phyloP scores from a whole-genome alignment of 2,888 invertebrate genomes.

The Petrolisthes manimaculis region DNA sequence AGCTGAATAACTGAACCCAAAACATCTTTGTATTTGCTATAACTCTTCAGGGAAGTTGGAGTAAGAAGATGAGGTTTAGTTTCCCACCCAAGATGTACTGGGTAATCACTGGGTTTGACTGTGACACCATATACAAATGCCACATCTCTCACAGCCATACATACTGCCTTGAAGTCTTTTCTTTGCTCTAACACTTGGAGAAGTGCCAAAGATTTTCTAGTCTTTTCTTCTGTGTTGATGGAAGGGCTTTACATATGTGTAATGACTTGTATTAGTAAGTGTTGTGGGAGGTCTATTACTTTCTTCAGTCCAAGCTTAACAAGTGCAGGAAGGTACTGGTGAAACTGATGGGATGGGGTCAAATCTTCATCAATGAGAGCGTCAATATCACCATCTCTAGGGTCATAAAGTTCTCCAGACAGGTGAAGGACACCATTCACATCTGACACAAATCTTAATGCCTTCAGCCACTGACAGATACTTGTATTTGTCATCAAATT shows the following conservation, averaged over 20 bases:
- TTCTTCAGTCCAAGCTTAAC: slow-evolving; percentile 25
- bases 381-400: slow-evolving; percentile 19
- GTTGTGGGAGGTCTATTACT: slow-evolving; percentile 7
- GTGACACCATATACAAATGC: slow-evolving; percentile 35
- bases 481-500: not conserved
- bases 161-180: slow-evolving; percentile 12
- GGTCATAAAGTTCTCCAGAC: slow-evolving; percentile 32
- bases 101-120: slow-evolving; percentile 28
- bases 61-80: not conserved
- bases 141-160: slow-evolving; percentile 11
- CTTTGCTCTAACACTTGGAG: slow-evolving; percentile 20
- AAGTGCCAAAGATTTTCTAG: slow-evolving; percentile 21
- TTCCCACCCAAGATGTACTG: slow-evolving; percentile 9
- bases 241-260: not conserved
- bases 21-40: slow-evolving; percentile 16
- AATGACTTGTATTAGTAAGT: slow-evolving; percentile 13
- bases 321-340: slow-evolving; percentile 10
- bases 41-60: slow-evolving; percentile 16
- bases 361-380: slow-evolving; percentile 33
- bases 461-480: not conserved
- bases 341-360: not conserved
- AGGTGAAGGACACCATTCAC: not conserved
- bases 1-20: slow-evolving; percentile 25
- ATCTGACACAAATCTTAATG: slow-evolving; percentile 25
- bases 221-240: not conserved